Conservation (phyloP, 1,140 invertebrate genomes). For the Cydia fagiglandana region DNA sequence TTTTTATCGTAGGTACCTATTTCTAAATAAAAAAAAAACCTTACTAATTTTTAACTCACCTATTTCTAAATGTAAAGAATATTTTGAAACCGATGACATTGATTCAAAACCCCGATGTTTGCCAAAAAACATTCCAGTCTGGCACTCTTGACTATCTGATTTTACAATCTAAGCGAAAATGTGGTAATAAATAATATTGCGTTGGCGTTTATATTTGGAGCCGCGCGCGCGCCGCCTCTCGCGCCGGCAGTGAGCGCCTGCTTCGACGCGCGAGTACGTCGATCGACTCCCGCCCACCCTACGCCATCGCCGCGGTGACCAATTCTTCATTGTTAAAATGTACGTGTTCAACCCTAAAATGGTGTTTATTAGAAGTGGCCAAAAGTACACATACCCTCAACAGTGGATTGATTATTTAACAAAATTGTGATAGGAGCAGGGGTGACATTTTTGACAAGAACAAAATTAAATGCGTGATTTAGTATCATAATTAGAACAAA, state of each 20-base stretch:
- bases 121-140: slow-evolving; percentile 54
- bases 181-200: slow-evolving; percentile 73
- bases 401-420: background rate
- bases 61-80: slow-evolving; percentile 8
- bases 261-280: slow-evolving; percentile 12
- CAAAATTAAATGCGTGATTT: too few relatives aligned
- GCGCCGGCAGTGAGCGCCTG: slow-evolving; percentile 4
- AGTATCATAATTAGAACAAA: too few relatives aligned
- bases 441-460: background rate
- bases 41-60: background rate
- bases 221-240: slow-evolving; percentile 18
- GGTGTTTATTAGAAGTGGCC: background rate
- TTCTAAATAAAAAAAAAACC: too few relatives aligned
- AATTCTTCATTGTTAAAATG: background rate
- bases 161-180: slow-evolving; percentile 63
- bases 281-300: background rate
- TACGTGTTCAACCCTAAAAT: background rate
- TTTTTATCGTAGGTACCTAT: too few relatives aligned
- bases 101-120: slow-evolving; percentile 46
- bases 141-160: slow-evolving; percentile 50
- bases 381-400: background rate
- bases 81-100: slow-evolving; percentile 36
- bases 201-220: slow-evolving; percentile 46
- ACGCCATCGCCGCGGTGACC: background rate
- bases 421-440: background rate